A percentile compares a stretch with the other conserved stretches of the same genome.
phyloP scores from a whole-genome alignment of 1,140 invertebrate genomes.

The Brevipalpus yothersi region DNA sequence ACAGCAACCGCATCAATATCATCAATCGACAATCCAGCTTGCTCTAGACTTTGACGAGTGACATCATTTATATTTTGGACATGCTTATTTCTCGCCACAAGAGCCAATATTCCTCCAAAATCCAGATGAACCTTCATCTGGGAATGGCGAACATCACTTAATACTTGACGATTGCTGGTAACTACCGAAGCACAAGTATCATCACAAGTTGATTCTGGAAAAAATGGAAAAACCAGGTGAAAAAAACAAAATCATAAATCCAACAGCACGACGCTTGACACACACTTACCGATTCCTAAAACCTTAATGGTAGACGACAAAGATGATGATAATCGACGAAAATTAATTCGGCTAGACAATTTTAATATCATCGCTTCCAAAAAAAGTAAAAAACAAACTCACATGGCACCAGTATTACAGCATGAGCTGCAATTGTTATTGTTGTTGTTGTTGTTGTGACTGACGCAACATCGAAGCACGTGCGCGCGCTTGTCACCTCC shows the following conservation, averaged over 20 bases:
- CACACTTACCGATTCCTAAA: not conserved
- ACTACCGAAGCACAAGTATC: constrained; percentile 82
- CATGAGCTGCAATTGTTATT: too few relatives aligned
- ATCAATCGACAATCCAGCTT: constrained; percentile 28
- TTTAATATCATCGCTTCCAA: too few relatives aligned
- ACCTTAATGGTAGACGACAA: not conserved
- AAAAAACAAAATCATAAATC: not conserved
- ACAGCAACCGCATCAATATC: constrained; percentile 72
- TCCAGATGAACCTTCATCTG: constrained; percentile 45
- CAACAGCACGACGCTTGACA: not conserved
- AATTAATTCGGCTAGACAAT: too few relatives aligned
- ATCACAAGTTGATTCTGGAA: constrained; percentile 79
- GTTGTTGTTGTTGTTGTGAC: too few relatives aligned
- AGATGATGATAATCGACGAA: too few relatives aligned
- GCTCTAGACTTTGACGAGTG: constrained; percentile 37
- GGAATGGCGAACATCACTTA: constrained; percentile 50
- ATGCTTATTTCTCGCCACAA: constrained; percentile 48
- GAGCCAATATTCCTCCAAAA: constrained; percentile 71
- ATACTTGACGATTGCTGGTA: constrained; percentile 35
- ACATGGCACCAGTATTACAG: too few relatives aligned
- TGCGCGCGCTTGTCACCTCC: too few relatives aligned
- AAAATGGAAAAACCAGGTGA: not conserved
- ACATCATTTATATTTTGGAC: constrained; percentile 44
- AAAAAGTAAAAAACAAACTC: too few relatives aligned
- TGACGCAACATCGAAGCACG: too few relatives aligned